Conservation (phyloP, 2,888 invertebrate genomes). For the Salticus scenicus region DNA sequence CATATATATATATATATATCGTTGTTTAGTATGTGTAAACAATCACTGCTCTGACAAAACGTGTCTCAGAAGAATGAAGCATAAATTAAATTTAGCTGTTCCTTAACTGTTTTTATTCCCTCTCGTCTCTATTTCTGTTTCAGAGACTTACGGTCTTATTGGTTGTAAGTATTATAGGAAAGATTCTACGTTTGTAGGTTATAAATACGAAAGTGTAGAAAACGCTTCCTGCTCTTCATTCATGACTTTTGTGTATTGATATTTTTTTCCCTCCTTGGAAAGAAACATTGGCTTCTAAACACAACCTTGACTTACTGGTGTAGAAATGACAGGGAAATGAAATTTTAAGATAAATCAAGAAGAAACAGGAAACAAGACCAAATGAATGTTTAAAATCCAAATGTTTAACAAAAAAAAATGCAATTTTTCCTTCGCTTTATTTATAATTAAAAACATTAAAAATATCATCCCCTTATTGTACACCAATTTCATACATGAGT, state of each 20-base stretch:
- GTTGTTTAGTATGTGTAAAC: conserved; percentile 3
- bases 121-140: conserved; percentile 55
- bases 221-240: conserved; percentile 48
- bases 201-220: conserved; percentile 62
- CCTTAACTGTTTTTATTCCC: conserved; percentile 58
- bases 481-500: too few species aligned
- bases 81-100: conserved; percentile 67
- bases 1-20: too few species aligned
- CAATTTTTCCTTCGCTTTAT: too few species aligned
- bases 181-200: conserved; percentile 62
- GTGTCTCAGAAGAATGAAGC: conserved; percentile 45
- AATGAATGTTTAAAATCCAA: too few species aligned
- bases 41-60: conserved; percentile 6
- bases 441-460: too few species aligned
- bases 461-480: too few species aligned
- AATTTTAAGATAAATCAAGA: too few species aligned
- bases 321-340: too few species aligned
- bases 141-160: conserved; percentile 29
- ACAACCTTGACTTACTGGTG: background rate
- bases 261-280: background rate
- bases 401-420: too few species aligned
- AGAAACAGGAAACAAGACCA: too few species aligned
- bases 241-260: conserved; percentile 35
- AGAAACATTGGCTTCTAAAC: background rate
- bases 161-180: conserved; percentile 48